Evolutionary conservation across 2,797 vertebrate genomes (phyloP).

Genomic region (Chromobotia macracanthus): DNA sequence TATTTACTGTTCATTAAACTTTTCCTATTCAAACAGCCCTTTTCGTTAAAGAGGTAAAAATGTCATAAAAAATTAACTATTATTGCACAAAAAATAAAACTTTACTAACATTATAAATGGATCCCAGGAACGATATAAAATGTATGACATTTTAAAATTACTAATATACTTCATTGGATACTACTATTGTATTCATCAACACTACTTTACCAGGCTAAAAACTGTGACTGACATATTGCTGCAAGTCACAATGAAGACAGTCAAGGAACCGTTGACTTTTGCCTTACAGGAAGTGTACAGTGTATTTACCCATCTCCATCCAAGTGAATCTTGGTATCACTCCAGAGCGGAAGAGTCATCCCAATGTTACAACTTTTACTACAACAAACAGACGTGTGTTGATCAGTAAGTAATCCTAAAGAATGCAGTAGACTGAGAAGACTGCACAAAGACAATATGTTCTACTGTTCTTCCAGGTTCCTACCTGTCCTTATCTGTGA

Average conservation of each 20-base stretch:
- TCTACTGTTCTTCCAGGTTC: neutral
- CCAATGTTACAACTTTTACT: conserved; percentile 91
- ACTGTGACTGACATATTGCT: neutral
- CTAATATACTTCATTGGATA: too few species aligned
- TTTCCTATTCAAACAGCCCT: too few species aligned
- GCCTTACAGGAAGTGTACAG: conserved; percentile 16
- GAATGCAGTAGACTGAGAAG: neutral
- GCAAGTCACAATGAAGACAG: too few species aligned
- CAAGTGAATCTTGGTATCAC: conserved; percentile 95
- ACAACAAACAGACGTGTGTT: conserved; percentile 34
- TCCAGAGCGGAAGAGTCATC: conserved; percentile 95
- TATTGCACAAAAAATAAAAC: too few species aligned
- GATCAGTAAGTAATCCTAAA: neutral
- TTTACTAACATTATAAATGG: too few species aligned
- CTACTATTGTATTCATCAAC: too few species aligned
- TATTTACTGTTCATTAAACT: too few species aligned
- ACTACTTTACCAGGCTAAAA: neutral
- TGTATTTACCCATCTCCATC: conserved; percentile 92
- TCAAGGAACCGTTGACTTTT: neutral
- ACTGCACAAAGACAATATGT: neutral
- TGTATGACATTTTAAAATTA: too few species aligned
- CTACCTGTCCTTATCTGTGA: conserved; percentile 93
- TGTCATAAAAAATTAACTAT: too few species aligned
- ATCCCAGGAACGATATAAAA: too few species aligned
- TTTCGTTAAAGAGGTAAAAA: too few species aligned